These are phyloP conservation scores for Catalaphyllia jardinei DNA, from an alignment of 64 coral and sea anemone species.

Conservation along the genomic window DNA sequence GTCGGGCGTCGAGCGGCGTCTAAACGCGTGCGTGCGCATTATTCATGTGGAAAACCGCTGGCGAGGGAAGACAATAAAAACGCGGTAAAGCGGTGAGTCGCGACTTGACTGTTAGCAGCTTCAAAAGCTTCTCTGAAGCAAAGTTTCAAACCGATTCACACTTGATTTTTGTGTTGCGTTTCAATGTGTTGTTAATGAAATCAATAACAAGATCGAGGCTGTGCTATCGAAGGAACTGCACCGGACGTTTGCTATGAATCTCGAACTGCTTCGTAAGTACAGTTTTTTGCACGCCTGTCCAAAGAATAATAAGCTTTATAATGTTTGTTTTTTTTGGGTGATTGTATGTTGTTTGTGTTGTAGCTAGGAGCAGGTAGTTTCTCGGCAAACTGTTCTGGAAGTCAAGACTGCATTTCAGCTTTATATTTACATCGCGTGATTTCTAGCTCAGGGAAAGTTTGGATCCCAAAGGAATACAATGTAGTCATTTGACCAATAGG, in stretches of 20 bases:
- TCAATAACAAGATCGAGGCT: neutral
- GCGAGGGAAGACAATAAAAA: neutral
- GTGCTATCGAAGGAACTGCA: neutral
- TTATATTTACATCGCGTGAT: too few species aligned
- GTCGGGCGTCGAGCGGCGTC: conserved; percentile 29
- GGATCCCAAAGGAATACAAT: too few species aligned
- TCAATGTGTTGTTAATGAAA: neutral
- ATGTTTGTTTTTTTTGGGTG: neutral
- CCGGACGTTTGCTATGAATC: conserved; percentile 33
- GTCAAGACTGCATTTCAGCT: too few species aligned
- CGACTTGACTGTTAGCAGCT: too few species aligned
- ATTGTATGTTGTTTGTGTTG: neutral
- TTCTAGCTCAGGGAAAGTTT: too few species aligned
- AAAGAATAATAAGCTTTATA: neutral
- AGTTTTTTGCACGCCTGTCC: neutral
- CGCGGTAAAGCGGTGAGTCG: too few species aligned
- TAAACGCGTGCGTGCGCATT: conserved; percentile 20
- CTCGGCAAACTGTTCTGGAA: too few species aligned
- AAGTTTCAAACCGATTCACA: neutral
- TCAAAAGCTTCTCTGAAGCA: neutral
- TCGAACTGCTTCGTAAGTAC: conserved; percentile 73
- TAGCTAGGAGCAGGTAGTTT: too few species aligned
- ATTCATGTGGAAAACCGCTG: conserved; percentile 22
- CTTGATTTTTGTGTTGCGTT: neutral
- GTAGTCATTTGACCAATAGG: too few species aligned